These are phyloP conservation scores for Papilio xuthus DNA, from an alignment of 1,140 invertebrate genomes.

Conservation along the genomic window DNA sequence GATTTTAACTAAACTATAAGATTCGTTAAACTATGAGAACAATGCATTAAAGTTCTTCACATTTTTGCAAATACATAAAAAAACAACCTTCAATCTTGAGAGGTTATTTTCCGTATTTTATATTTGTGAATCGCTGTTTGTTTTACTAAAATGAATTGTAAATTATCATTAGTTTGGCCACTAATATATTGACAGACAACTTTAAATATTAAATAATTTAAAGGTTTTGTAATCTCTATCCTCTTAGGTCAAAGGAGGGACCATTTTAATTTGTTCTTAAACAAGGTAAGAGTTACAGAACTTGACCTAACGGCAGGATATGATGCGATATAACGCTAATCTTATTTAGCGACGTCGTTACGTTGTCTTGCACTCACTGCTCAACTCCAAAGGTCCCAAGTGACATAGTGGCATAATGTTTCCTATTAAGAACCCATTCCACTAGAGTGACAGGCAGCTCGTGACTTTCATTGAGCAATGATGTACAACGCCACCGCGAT, in stretches of 20 bases:
- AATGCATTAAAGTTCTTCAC: neutral
- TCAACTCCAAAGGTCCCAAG: neutral
- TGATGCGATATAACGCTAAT: constrained; percentile 1
- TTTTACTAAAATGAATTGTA: no score
- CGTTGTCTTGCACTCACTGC: neutral
- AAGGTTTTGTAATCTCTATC: neutral
- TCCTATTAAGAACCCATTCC: neutral
- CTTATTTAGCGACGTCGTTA: constrained; percentile 1
- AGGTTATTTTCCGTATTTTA: neutral
- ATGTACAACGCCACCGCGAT: neutral
- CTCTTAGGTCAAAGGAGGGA: neutral
- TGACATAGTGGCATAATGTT: neutral
- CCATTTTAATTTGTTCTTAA: neutral
- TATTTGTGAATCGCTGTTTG: neutral
- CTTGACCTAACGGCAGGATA: constrained; percentile 4
- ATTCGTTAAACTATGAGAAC: neutral
- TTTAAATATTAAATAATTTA: no score
- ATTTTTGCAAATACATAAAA: neutral
- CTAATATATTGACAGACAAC: no score
- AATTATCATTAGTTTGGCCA: no score
- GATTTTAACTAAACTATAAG: neutral
- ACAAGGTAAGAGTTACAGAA: neutral
- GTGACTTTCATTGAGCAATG: no score
- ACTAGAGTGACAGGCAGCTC: neutral
- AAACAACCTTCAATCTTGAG: neutral